Evolutionary conservation across 2,888 invertebrate species (phyloP).

Genomic region (Clistopyga incitator): DNA sequence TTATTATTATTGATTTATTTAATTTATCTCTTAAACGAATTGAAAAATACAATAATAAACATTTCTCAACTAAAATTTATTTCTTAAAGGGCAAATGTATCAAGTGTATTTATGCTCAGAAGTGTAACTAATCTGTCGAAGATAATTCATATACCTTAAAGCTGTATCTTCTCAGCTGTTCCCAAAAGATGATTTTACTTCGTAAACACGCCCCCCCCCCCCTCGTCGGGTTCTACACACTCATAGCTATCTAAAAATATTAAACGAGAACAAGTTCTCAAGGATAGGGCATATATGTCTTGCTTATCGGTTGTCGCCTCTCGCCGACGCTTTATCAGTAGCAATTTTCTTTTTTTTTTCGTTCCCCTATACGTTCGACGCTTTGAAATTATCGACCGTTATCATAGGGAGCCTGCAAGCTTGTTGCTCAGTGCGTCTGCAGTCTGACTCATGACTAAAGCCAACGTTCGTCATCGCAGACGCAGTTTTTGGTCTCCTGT

Average conservation of each 20-base stretch:
- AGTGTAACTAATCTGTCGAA: not conserved
- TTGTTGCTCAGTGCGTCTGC: slow-evolving; percentile 42
- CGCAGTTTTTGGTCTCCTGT: slow-evolving; percentile 41
- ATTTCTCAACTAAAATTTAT: not conserved
- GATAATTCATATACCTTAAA: not conserved
- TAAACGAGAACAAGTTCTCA: slow-evolving; percentile 25
- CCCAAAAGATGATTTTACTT: not conserved
- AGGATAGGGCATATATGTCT: slow-evolving; percentile 7
- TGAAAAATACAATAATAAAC: not conserved
- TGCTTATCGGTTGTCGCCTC: slow-evolving; percentile 54
- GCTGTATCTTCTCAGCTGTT: slow-evolving; percentile 34
- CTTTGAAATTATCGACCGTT: slow-evolving; percentile 20
- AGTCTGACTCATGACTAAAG: slow-evolving; percentile 55
- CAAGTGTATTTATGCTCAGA: not conserved
- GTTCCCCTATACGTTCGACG: slow-evolving; percentile 26
- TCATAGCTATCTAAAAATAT: slow-evolving; percentile 21
- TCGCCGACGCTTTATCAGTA: slow-evolving; percentile 46
- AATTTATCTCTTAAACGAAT: too few species aligned
- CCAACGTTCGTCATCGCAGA: slow-evolving; percentile 50
- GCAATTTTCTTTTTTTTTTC: slow-evolving; percentile 32
- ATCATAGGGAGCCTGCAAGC: slow-evolving; percentile 42
- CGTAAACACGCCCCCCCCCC: not conserved
- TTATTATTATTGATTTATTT: too few species aligned
- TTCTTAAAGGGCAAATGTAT: not conserved
- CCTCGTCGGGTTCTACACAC: not conserved